Evolutionary conservation across 2,797 vertebrate genomes (phyloP), one percentile per base, ranked within the genome.

Genomic region (Artibeus jamaicensis): DNA sequence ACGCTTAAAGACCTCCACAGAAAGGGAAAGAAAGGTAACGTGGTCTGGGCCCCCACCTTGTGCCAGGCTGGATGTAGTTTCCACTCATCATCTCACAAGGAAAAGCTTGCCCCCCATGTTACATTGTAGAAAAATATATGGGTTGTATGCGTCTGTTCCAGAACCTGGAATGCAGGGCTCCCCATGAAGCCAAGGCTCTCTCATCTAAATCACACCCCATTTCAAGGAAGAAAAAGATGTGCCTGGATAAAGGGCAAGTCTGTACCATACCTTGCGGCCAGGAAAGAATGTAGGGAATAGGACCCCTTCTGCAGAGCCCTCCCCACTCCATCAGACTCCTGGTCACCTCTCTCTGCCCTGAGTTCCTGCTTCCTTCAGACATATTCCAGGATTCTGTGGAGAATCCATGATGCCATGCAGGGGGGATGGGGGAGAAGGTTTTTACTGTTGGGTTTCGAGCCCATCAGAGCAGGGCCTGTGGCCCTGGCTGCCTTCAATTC

Each of bases 71-170:
- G 2, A 18, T 0, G 2, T 3, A 46, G 15, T 29, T 87, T 22
- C 2, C 12, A 5, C 15, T 22, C 29, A 14, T 22, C 26, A 9
- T 10, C 1, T 11, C 2, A 0, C 0, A 10, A 7, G 46, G 26
- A 59, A 74, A 8, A 7, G 6, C 42, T 2, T 14, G 8, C 7
- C 37, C 4, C 0, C 0, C 5, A 0, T 0, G 12, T 12, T 32
- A 4, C 6, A 22, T 0, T 18, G 37, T 1, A 62, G 71, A 24
- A 32, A 22, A 57, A 22, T 7, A 22, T 7, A 2, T 0, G 0
- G 21, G 37, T 39, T 32, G 6, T 6, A 0, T 2, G 4, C 37
- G 37, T 74, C 65, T 2, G 0, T 8, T 50, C 39, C 59, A 37
- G 22, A 37, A 10, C 29, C 1, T 0, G 0, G 39, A 48, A 5